Conservation (phyloP, 2,113 vertebrate genomes). For the Hirundichthys speculiger region DNA sequence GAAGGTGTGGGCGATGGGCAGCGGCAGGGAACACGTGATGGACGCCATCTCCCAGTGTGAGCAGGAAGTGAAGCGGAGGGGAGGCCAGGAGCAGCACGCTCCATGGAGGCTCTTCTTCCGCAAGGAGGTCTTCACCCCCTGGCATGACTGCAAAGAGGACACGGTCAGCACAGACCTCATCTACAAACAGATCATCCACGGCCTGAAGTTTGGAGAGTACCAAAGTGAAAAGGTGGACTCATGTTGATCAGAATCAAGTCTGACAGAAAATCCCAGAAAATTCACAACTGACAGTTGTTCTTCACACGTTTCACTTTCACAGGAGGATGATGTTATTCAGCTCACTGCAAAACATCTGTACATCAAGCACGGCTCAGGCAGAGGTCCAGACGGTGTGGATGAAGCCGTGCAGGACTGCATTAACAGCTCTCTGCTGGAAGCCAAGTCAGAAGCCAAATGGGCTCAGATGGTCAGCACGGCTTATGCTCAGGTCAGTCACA, state of each 20-base stretch:
- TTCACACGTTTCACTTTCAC: background rate
- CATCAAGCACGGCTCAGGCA: conserved; percentile 81
- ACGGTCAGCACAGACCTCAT: conserved; percentile 90
- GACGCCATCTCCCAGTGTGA: conserved; percentile 95
- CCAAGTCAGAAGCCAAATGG: conserved; percentile 87
- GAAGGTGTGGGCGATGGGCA: conserved; percentile 94
- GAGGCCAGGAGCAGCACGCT: conserved; percentile 86
- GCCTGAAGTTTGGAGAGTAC: conserved; percentile 91
- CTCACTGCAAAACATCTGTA: conserved; percentile 89
- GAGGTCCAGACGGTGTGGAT: conserved; percentile 72
- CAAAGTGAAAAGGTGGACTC: conserved; percentile 84
- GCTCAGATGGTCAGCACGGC: conserved; percentile 84
- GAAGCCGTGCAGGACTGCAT: conserved; percentile 86
- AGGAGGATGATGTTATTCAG: conserved; percentile 89
- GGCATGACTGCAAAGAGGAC: conserved; percentile 90
- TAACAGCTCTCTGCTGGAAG: conserved; percentile 82
- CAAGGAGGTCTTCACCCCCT: conserved; percentile 95
- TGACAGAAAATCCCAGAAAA: background rate
- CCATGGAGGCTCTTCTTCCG: conserved; percentile 94
- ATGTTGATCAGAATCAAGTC: background rate
- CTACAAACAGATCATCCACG: conserved; percentile 90
- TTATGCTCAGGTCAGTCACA: conserved; percentile 83
- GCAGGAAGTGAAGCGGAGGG: conserved; percentile 86
- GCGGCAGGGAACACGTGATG: conserved; percentile 88
- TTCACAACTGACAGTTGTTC: background rate